phyloP scores from a whole-genome alignment of 2,113 vertebrate genomes.

The Mirounga angustirostris region DNA sequence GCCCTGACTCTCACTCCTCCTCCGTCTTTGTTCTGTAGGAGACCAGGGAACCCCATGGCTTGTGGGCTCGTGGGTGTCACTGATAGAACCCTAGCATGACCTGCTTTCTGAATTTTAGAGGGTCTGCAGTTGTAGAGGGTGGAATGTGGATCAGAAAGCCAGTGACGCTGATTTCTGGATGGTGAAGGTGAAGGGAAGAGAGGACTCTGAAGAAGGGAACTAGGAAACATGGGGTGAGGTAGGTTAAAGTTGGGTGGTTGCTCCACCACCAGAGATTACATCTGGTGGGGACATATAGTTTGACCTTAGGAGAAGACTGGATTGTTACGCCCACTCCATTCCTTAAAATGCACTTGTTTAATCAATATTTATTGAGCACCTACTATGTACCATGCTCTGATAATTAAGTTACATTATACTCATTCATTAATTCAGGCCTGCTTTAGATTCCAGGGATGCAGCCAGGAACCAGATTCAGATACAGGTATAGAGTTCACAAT shows the following conservation, averaged over 20 bases:
- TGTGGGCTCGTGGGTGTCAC: neutral
- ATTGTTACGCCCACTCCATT: neutral
- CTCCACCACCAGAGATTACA: neutral
- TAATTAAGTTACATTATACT: neutral
- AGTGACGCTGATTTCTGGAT: neutral
- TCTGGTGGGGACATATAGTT: neutral
- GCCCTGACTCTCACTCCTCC: neutral
- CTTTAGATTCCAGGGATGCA: neutral
- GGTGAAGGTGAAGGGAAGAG: neutral
- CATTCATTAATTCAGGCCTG: neutral
- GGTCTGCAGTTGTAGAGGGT: neutral
- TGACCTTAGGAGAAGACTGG: neutral
- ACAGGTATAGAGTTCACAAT: neutral
- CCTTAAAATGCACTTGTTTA: slow-evolving; percentile 39
- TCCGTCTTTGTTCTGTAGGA: neutral
- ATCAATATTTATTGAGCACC: neutral
- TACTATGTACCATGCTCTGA: neutral
- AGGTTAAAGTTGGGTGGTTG: neutral
- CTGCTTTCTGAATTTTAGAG: neutral
- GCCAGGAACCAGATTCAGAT: neutral
- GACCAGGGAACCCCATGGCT: neutral
- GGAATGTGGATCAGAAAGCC: neutral
- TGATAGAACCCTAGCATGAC: neutral
- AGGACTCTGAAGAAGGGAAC: neutral
- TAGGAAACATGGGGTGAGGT: neutral